Evolutionary conservation across 2,888 invertebrate species (phyloP), one percentile per base, ranked within the genome.

Genomic region (Drosophila subsilvestris): DNA sequence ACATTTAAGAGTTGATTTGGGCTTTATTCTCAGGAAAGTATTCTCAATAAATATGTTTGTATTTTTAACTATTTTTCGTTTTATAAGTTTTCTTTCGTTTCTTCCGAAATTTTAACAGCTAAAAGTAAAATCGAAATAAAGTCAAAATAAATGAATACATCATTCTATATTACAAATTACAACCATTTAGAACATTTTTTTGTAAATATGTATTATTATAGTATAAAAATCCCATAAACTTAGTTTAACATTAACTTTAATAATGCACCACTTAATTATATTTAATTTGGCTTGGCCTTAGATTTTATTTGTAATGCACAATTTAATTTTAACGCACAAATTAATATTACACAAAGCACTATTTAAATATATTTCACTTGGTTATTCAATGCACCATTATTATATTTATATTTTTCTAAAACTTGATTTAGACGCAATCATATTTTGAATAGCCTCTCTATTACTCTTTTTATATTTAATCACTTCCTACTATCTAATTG

Each of bases 301-400:
- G 65, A 78, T 75, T 78, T 79, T 74, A 50, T 44, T 14, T 10
- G 14, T 62, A 18, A 8, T 45, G 65, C 66, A 65, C 63, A 8
- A 9, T 49, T 48, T 54, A 9, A n/a, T 32, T 65, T 17, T 0
- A 43, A n/a, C 12, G 65, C 65, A 66, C 65, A 48, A 29, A 20
- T 48, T 48, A 32, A 0, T 17, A 7, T 49, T 22, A 18, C 10
- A 9, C 10, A 66, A 42, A 18, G 65, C 67, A 66, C 65, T 9
- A 1, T 66, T 48, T 10, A 2, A 10, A 3, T 8, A 48, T 5
- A 2, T 43, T 66, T 49, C 0, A 4, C 18, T 66, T 10, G 20
- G 9, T 20, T 48, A 6, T 8, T 12, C 6, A 22, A n/a, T 49
- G 65, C 65, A 66, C 65, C 32, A 14, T 6, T 32, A 18, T 25